These are phyloP conservation scores for Heteromyza rotundicornis DNA, from an alignment of 2,888 invertebrate genomes.

Conservation along the genomic window DNA sequence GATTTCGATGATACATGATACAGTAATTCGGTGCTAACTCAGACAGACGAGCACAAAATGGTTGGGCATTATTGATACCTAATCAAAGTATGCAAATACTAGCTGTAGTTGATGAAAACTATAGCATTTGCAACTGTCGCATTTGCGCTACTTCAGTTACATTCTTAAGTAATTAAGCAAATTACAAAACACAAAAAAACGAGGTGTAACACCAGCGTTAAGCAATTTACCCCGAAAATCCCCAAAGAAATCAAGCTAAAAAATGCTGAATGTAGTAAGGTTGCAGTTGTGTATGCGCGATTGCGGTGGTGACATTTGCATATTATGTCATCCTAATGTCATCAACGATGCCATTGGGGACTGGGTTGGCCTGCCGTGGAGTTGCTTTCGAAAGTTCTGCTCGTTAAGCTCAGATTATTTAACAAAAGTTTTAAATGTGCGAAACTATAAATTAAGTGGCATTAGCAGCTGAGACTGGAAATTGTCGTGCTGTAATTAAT, in stretches of 20 bases:
- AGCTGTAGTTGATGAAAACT: constrained; percentile 23
- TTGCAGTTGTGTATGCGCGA: constrained; percentile 18
- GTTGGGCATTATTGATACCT: too few relatives aligned
- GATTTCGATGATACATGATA: too few relatives aligned
- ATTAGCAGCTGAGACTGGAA: neutral
- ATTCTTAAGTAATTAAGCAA: constrained; percentile 52
- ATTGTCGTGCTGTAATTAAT: neutral
- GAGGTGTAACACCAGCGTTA: constrained; percentile 29
- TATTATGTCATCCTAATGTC: constrained; percentile 53
- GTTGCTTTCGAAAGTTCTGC: neutral
- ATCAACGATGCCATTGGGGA: constrained; percentile 42
- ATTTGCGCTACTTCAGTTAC: constrained; percentile 38
- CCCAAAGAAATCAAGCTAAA: constrained; percentile 60
- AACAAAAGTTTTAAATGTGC: constrained; percentile 8
- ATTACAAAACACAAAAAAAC: constrained; percentile 44
- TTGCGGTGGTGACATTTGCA: constrained; percentile 43
- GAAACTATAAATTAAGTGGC: neutral
- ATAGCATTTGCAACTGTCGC: constrained; percentile 27
- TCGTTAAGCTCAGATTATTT: constrained; percentile 18
- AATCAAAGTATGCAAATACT: neutral
- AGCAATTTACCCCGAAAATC: constrained; percentile 36
- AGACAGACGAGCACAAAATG: too few relatives aligned
- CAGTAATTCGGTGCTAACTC: too few relatives aligned
- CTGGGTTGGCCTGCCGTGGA: constrained; percentile 15
- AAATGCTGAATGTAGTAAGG: constrained; percentile 42